Percentiles rank a stretch among this genome's conserved stretches.
Evolutionary conservation across 2,888 invertebrate species (phyloP).

Genomic region (Polia nebulosa): DNA sequence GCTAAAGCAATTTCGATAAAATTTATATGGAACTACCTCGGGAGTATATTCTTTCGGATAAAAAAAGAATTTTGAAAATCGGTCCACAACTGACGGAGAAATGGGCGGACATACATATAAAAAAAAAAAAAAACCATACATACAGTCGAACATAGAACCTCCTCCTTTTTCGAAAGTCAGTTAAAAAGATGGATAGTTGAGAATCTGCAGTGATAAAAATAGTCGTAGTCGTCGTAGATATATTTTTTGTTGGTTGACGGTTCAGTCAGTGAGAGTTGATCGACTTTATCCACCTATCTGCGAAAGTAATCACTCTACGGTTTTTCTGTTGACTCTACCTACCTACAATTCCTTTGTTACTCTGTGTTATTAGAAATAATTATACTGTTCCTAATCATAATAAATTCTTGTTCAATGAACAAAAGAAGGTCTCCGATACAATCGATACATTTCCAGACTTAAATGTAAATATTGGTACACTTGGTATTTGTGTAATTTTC

Average conservation of each 20-base stretch:
- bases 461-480: background rate
- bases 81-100: too few species aligned
- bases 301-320: background rate
- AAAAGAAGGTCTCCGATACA: background rate
- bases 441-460: too few species aligned
- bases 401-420: background rate
- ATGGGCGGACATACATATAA: too few species aligned
- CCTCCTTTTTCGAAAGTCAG: too few species aligned
- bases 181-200: slow-evolving; percentile 1
- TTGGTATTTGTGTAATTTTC: background rate
- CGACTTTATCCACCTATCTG: background rate
- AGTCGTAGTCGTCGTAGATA: background rate
- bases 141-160: too few species aligned
- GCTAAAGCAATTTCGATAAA: too few species aligned
- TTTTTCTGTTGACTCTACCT: background rate
- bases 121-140: too few species aligned
- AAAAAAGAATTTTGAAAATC: too few species aligned
- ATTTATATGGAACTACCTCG: too few species aligned
- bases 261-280: background rate
- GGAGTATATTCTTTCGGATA: too few species aligned
- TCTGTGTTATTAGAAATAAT: background rate
- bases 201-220: background rate
- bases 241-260: background rate
- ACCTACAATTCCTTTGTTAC: background rate
- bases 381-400: background rate